Conservation (phyloP, 2,888 invertebrate genomes). For the Ichneumoninae sp. region DNA sequence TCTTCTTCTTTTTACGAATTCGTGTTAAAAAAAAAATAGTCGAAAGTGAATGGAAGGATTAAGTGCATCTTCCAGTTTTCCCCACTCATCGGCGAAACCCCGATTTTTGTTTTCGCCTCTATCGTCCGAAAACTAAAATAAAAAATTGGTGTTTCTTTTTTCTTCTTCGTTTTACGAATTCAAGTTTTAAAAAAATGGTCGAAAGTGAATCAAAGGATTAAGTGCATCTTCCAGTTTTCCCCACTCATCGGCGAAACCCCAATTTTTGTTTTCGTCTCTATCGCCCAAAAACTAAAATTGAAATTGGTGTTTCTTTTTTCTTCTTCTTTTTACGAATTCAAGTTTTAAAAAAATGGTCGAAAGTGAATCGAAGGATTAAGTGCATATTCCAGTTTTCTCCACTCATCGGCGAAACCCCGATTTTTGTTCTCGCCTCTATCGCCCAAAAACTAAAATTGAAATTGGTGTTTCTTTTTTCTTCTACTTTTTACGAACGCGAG, state of each 20-base stretch:
- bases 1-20: not conserved
- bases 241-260: not conserved
- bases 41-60: conserved; percentile 5
- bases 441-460: not conserved
- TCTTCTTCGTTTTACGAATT: not conserved
- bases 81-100: conserved; percentile 7
- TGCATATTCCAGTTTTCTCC: too few relatives aligned
- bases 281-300: too few relatives aligned
- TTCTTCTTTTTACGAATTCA: too few relatives aligned
- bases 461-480: conserved; percentile 12
- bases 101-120: not conserved
- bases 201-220: conserved; percentile 4
- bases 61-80: conserved; percentile 56
- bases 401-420: too few relatives aligned
- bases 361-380: too few relatives aligned
- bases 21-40: not conserved
- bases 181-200: not conserved
- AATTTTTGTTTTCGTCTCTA: too few relatives aligned
- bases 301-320: too few relatives aligned
- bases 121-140: not conserved
- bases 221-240: conserved; percentile 55
- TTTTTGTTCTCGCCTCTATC: not conserved
- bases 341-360: not conserved
- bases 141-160: conserved; percentile 1
- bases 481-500: too few relatives aligned